Evolutionary conservation across 2,797 vertebrate genomes (phyloP), one percentile per base, ranked within the genome.

Genomic region (Artibeus jamaicensis): DNA sequence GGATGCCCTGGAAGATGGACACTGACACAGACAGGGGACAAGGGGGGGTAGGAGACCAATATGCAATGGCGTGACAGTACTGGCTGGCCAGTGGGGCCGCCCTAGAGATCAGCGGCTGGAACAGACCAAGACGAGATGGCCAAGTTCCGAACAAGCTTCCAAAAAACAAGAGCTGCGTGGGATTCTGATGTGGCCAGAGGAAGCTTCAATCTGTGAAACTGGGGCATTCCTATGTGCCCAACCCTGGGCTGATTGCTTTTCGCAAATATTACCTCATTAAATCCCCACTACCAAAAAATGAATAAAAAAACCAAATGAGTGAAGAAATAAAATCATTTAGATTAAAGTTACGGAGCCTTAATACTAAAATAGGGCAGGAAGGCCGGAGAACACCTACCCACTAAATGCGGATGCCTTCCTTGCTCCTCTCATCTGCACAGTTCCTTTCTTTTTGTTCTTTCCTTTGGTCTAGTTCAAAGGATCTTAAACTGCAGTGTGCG

Each of bases 251-350:
- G 53, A 77, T 4, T 74, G 76, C 87, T 67, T 93, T 19, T 67
- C 93, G 68, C 37, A 81, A 84, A 86, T 77, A 77, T 74, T 53
- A 84, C 62, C 65, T 96, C 73, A 67, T 92, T 77, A 85, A 90
- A 62, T 46, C 59, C 26, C 55, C 6, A 87, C 16, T 21, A 48
- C 18, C 32, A 73, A 50, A 87, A 84, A 55, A 44, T 4, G 19
- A 37, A 39, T 4, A 9, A 50, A 84, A 79, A 79, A 62, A 29
- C 0, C 2, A 83, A 68, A 42, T 7, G 11, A 46, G 48, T 4
- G 6, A 50, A 32, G 57, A 84, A 62, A 44, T 39, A 46, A 71
- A 96, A 78, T 39, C 24, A 88, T 42, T 71, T 77, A 55, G 53
- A 55, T 55, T 55, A 71, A 89, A 96, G 21, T 76, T 68, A 77